A percentile compares a stretch with the other conserved stretches of the same genome.
Evolutionary conservation across 2,113 vertebrate genomes (phyloP).

Genomic region (Stigmatopora nigra): DNA sequence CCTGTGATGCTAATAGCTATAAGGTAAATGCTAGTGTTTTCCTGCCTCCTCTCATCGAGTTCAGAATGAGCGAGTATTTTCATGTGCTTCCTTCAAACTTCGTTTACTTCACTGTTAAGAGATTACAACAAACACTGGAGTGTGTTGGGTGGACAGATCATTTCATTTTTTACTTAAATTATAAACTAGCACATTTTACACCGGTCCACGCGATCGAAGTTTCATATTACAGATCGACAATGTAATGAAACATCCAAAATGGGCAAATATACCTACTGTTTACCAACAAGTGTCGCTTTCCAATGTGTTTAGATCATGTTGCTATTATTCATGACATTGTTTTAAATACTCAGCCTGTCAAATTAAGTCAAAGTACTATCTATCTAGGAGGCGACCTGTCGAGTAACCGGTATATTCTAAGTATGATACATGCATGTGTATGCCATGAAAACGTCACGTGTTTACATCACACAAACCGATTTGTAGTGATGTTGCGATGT

Average conservation of each 20-base stretch:
- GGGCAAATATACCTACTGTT: not conserved
- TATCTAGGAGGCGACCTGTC: not conserved
- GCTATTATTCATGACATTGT: conserved; percentile 51
- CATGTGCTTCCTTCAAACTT: not conserved
- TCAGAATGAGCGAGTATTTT: not conserved
- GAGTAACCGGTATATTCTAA: not conserved
- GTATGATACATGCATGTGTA: not conserved
- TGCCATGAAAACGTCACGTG: not conserved
- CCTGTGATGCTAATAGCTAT: conserved; percentile 1
- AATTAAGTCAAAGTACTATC: not conserved
- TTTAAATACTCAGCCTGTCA: conserved; percentile 29
- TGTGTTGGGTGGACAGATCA: not conserved
- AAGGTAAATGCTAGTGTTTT: not conserved
- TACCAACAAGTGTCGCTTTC: too few species aligned
- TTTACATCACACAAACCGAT: conserved; percentile 30
- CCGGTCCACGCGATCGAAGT: not conserved
- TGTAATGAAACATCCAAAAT: not conserved
- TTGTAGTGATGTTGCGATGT: conserved; percentile 1
- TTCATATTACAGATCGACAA: not conserved
- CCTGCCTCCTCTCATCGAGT: not conserved
- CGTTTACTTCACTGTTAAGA: not conserved
- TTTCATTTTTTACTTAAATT: not conserved
- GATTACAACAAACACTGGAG: not conserved
- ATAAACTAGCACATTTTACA: not conserved
- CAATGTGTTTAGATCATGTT: not conserved